Percentiles rank a stretch among this genome's conserved stretches.
phyloP scores from a whole-genome alignment of 2,113 vertebrate genomes.

The Rhineura floridana region DNA sequence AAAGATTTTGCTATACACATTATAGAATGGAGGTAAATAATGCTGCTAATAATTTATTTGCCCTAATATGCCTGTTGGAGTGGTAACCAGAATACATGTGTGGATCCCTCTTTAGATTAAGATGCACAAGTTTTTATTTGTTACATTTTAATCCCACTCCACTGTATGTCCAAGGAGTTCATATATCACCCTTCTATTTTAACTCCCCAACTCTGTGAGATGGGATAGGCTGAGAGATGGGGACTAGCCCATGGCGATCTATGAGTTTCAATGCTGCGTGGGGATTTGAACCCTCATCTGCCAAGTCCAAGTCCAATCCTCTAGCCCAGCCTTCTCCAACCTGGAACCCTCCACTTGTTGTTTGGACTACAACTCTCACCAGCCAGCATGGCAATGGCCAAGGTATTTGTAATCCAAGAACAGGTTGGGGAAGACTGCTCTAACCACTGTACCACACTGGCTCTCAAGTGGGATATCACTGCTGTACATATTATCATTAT shows the following conservation, averaged over 20 bases:
- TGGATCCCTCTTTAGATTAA: background rate
- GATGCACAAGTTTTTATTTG: background rate
- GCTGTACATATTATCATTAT: no score
- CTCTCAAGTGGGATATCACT: background rate
- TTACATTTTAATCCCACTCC: background rate
- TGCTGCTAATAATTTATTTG: background rate
- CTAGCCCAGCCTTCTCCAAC: no score
- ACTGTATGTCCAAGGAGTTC: background rate
- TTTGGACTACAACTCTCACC: no score
- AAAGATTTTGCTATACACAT: background rate
- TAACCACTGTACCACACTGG: background rate
- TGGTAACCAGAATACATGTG: background rate
- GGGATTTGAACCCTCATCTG: no score
- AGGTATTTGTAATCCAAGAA: no score
- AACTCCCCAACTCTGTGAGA: background rate
- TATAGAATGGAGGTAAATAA: background rate
- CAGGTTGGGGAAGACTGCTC: background rate
- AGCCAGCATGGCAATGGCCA: no score
- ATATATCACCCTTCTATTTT: background rate
- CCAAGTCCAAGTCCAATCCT: no score
- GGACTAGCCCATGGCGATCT: no score
- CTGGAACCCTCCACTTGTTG: no score
- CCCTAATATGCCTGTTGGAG: background rate
- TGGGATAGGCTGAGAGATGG: no score
- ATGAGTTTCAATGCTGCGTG: no score